phyloP scores from a whole-genome alignment of 1,140 invertebrate genomes.

The Drosophila azteca region DNA sequence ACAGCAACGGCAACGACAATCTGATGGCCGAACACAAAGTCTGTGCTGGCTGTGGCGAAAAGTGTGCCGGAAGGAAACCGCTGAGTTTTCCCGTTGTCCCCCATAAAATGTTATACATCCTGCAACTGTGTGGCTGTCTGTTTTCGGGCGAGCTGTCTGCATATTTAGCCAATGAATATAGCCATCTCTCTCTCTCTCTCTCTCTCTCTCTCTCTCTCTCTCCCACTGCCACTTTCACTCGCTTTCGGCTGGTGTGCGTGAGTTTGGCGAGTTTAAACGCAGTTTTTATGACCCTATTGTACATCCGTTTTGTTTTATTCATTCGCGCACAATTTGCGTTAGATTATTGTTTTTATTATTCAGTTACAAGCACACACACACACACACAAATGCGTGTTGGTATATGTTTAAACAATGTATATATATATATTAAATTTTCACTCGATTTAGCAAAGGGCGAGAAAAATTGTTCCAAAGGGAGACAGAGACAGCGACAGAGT shows the following conservation, averaged over 20 bases:
- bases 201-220: background rate
- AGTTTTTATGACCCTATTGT: slow-evolving; percentile 66
- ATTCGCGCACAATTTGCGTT: slow-evolving; percentile 78
- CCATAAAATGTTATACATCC: slow-evolving; percentile 77
- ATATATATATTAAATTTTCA: slow-evolving; percentile 43
- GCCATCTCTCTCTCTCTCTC: slow-evolving; percentile 10
- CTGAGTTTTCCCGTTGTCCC: slow-evolving; percentile 74
- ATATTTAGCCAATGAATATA: slow-evolving; percentile 52
- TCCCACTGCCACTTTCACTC: background rate
- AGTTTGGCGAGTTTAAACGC: slow-evolving; percentile 66
- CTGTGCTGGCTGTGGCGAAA: slow-evolving; percentile 27
- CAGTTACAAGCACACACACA: slow-evolving; percentile 24
- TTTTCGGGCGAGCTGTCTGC: slow-evolving; percentile 22
- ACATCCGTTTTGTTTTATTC: slow-evolving; percentile 79
- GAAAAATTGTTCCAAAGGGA: background rate
- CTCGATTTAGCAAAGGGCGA: slow-evolving; percentile 58
- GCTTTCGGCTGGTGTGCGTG: slow-evolving; percentile 25
- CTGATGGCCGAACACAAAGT: slow-evolving; percentile 51
- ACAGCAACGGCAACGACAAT: background rate
- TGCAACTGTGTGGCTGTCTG: slow-evolving; percentile 27
- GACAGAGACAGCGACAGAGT: background rate
- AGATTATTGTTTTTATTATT: slow-evolving; percentile 81
- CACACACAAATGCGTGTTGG: background rate
- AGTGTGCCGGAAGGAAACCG: slow-evolving; percentile 72
- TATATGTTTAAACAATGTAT: slow-evolving; percentile 6